phyloP scores from a whole-genome alignment of 2,113 vertebrate genomes.

The Mus pahari region DNA sequence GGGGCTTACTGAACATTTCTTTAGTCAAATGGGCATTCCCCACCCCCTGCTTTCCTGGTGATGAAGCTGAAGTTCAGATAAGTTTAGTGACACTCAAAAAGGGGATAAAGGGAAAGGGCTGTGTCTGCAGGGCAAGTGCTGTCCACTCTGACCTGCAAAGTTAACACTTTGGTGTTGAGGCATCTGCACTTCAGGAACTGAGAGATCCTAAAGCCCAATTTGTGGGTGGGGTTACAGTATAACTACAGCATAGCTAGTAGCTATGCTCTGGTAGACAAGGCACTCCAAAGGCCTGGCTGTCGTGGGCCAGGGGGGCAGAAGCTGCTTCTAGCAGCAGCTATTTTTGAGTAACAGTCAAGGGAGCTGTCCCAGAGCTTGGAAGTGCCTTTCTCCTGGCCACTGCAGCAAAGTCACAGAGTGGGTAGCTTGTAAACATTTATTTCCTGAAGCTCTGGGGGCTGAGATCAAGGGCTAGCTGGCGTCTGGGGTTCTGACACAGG shows the following conservation, averaged over 20 bases:
- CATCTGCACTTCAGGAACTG: not conserved
- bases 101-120: not conserved
- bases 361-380: not conserved
- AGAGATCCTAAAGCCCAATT: not conserved
- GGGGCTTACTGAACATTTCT: not conserved
- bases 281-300: not conserved
- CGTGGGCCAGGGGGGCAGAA: not conserved
- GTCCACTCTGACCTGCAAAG: not conserved
- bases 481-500: not conserved
- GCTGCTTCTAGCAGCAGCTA: not conserved
- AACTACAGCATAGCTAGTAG: not conserved
- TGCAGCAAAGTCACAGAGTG: not conserved
- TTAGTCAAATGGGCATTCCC: not conserved
- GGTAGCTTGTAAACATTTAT: not conserved
- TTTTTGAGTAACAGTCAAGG: not conserved
- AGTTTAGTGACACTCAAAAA: not conserved
- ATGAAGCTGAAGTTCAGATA: slow-evolving; percentile 13
- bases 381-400: not conserved
- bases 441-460: not conserved
- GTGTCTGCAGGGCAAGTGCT: not conserved
- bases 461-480: not conserved
- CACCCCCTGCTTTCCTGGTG: not conserved
- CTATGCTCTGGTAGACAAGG: not conserved
- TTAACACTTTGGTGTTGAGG: not conserved
- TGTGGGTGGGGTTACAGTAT: not conserved